Evolutionary conservation across 2,113 vertebrate species (phyloP).

Genomic region (Peromyscus californicus): DNA sequence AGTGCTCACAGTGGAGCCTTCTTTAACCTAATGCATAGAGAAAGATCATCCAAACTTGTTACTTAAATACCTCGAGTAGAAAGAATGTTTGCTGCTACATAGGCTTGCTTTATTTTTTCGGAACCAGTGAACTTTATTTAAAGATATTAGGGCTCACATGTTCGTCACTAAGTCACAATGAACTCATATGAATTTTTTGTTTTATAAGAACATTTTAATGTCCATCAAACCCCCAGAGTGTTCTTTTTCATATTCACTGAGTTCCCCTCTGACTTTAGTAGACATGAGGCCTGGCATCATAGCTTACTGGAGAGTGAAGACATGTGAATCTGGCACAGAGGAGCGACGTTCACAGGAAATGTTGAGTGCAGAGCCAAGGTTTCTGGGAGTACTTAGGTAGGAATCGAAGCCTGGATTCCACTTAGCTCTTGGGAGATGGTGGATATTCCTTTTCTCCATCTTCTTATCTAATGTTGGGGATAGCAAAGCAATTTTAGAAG

Average conservation of each 20-base stretch:
- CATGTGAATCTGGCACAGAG: neutral
- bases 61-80: slow-evolving; percentile 13
- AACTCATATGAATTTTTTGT: slow-evolving; percentile 68
- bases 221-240: neutral
- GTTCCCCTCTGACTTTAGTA: slow-evolving; percentile 47
- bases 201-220: slow-evolving; percentile 61
- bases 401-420: neutral
- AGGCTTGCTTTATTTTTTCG: slow-evolving; percentile 34
- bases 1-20: neutral
- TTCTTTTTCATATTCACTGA: neutral
- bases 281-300: neutral
- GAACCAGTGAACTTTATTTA: slow-evolving; percentile 37
- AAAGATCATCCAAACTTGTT: slow-evolving; percentile 38
- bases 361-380: neutral
- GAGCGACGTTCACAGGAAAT: neutral
- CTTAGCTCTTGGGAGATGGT: neutral
- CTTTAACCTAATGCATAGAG: neutral
- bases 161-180: slow-evolving; percentile 64
- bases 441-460: neutral
- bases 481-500: neutral
- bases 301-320: neutral
- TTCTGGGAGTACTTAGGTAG: neutral
- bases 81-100: slow-evolving; percentile 32
- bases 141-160: slow-evolving; percentile 44
- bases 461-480: slow-evolving; percentile 1